Conservation (phyloP, 2,888 invertebrate genomes). For the Macaria notata region DNA sequence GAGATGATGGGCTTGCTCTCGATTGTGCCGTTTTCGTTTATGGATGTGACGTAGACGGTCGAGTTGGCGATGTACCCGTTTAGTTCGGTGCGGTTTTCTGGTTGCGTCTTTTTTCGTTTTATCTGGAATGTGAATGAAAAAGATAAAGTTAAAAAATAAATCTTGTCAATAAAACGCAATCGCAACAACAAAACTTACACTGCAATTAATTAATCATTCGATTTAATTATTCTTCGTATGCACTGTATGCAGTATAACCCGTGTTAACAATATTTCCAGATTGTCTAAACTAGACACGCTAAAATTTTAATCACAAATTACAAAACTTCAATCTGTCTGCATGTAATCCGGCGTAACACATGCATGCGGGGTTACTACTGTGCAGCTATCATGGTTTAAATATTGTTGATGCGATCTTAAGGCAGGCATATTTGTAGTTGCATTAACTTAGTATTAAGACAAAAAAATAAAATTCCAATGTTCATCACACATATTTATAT, state of each 20-base stretch:
- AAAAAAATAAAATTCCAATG: too few relatives aligned
- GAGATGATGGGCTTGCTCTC: constrained; percentile 74
- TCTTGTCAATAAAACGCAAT: too few relatives aligned
- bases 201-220: too few relatives aligned
- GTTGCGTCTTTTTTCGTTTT: constrained; percentile 82
- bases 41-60: constrained; percentile 92
- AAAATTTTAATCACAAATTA: constrained; percentile 21
- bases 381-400: too few relatives aligned
- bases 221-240: too few relatives aligned
- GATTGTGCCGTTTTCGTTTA: constrained; percentile 79
- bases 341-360: constrained; percentile 33
- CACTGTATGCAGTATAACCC: too few relatives aligned
- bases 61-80: constrained; percentile 92
- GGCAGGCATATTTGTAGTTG: too few relatives aligned
- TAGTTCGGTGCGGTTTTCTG: constrained; percentile 82
- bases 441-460: too few relatives aligned
- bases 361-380: constrained; percentile 21
- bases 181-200: too few relatives aligned
- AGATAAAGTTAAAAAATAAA: too few relatives aligned
- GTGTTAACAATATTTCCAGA: constrained; percentile 9
- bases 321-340: constrained; percentile 23
- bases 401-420: too few relatives aligned
- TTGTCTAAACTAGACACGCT: constrained; percentile 18
- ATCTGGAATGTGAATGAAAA: constrained; percentile 71
- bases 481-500: too few relatives aligned